phyloP scores from a whole-genome alignment of 2,113 vertebrate species.

The Hippolais icterina region DNA sequence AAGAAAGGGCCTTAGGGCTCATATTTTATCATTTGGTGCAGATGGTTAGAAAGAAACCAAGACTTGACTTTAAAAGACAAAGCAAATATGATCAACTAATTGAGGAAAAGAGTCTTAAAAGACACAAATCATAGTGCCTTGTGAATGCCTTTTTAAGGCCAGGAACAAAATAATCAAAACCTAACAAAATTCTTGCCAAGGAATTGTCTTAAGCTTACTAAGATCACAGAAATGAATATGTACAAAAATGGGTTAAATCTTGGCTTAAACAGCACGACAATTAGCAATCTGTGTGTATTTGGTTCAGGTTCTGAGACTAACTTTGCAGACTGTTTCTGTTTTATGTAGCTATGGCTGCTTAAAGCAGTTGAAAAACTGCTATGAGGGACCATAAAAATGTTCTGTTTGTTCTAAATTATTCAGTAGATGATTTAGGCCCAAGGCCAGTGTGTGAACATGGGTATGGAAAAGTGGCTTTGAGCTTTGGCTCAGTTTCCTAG shows the following conservation, averaged over 20 bases:
- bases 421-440: neutral
- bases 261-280: neutral
- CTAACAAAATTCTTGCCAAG: neutral
- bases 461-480: neutral
- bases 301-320: neutral
- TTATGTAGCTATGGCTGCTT: neutral
- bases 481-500: neutral
- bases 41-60: neutral
- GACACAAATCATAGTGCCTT: neutral
- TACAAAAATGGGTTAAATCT: neutral
- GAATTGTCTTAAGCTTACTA: neutral
- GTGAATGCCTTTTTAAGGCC: neutral
- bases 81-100: neutral
- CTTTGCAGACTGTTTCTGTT: neutral
- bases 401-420: conserved; percentile 13
- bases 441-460: neutral
- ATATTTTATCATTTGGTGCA: neutral
- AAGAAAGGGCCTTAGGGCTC: neutral
- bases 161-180: neutral
- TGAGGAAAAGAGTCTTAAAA: neutral
- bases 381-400: neutral
- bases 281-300: neutral
- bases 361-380: neutral
- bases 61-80: neutral
- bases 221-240: neutral